A percentile compares a stretch with the other conserved stretches of the same genome.
phyloP scores from a whole-genome alignment of 2,113 vertebrate species.

The Mola mola region DNA sequence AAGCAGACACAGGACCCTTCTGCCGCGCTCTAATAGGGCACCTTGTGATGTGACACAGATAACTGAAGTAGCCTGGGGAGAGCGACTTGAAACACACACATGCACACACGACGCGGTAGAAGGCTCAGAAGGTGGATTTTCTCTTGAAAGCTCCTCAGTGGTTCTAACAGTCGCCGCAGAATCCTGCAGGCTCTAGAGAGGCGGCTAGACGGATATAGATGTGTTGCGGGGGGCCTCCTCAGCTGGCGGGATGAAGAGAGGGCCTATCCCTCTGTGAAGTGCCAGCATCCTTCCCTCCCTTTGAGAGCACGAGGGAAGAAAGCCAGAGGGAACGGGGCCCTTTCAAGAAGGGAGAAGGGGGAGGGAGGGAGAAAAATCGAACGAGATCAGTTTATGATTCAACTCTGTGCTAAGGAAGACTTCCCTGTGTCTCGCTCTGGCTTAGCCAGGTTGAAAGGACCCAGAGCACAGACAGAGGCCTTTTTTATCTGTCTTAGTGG shows the following conservation, averaged over 20 bases:
- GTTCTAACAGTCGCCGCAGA: slow-evolving; percentile 65
- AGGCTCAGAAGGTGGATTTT: slow-evolving; percentile 79
- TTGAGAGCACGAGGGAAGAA: slow-evolving; percentile 71
- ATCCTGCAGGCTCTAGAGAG: slow-evolving; percentile 65
- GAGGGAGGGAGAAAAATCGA: slow-evolving; percentile 73
- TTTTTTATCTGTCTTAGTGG: slow-evolving; percentile 47
- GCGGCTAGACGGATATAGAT: slow-evolving; percentile 54
- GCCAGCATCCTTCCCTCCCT: slow-evolving; percentile 65
- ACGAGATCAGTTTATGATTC: slow-evolving; percentile 80
- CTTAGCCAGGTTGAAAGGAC: slow-evolving; percentile 66
- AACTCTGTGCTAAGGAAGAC: slow-evolving; percentile 67
- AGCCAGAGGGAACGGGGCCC: slow-evolving; percentile 50
- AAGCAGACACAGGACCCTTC: slow-evolving; percentile 75
- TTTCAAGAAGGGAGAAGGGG: slow-evolving; percentile 57
- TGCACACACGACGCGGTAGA: slow-evolving; percentile 28
- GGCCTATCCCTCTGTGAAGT: slow-evolving; percentile 77
- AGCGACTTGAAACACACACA: slow-evolving; percentile 74
- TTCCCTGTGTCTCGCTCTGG: slow-evolving; percentile 71
- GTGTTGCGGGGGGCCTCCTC: slow-evolving; percentile 65
- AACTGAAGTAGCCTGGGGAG: slow-evolving; percentile 72
- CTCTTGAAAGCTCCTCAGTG: slow-evolving; percentile 76
- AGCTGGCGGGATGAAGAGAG: slow-evolving; percentile 78
- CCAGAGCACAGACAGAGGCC: slow-evolving; percentile 40
- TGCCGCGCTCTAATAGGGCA: slow-evolving; percentile 74
- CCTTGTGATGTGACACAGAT: slow-evolving; percentile 78